Conservation (phyloP, 2,888 invertebrate species). For the Brassicogethes aeneus region DNA sequence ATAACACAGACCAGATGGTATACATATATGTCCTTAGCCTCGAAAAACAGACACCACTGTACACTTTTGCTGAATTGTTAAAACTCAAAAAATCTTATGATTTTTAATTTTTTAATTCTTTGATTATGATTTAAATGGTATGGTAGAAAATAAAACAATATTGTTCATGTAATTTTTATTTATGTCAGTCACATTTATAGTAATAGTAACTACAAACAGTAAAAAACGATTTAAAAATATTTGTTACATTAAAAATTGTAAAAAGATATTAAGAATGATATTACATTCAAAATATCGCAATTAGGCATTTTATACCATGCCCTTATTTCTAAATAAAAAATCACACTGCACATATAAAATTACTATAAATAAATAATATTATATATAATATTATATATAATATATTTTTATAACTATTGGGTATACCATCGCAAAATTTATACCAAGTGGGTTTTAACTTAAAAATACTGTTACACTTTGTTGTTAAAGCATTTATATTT, state of each 20-base stretch:
- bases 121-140: too few species aligned
- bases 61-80: too few species aligned
- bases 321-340: slow-evolving; percentile 15
- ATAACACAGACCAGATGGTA: too few species aligned
- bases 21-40: too few species aligned
- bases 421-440: slow-evolving; percentile 11
- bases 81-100: too few species aligned
- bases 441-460: slow-evolving; percentile 13
- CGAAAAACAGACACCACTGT: too few species aligned
- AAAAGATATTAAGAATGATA: slow-evolving; percentile 16
- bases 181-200: slow-evolving; percentile 28
- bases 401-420: too few species aligned
- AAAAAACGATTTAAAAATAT: slow-evolving; percentile 28
- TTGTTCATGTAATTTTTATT: slow-evolving; percentile 7
- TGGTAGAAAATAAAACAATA: slow-evolving; percentile 8
- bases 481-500: slow-evolving; percentile 13
- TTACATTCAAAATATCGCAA: slow-evolving; percentile 11
- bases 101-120: too few species aligned
- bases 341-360: slow-evolving; percentile 23
- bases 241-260: slow-evolving; percentile 15
- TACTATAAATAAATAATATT: slow-evolving; percentile 15
- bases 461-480: slow-evolving; percentile 16
- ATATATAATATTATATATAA: not conserved
- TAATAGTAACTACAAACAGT: slow-evolving; percentile 25
- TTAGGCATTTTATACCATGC: slow-evolving; percentile 12